Evolutionary conservation across 92 coral and sea anemone genomes (phyloP).

Genomic region (Chrysogorgia sp.): DNA sequence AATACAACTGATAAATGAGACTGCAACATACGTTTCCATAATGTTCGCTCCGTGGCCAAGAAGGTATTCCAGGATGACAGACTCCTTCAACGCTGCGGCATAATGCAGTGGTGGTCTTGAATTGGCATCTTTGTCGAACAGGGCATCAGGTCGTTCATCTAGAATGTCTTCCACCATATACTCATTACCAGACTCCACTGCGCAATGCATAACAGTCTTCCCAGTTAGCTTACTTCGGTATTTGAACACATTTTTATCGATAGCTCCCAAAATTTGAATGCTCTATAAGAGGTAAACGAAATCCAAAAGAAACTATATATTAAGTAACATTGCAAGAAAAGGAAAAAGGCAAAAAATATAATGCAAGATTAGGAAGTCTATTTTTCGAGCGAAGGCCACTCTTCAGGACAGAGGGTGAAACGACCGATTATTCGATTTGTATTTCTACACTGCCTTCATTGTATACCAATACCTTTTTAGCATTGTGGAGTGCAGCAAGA

Average conservation of each 20-base stretch:
- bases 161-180: slow-evolving; percentile 25
- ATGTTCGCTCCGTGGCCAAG: slow-evolving; percentile 4
- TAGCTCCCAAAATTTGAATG: neutral
- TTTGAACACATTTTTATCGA: slow-evolving; percentile 1
- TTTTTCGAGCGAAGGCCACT: too few relatives aligned
- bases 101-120: slow-evolving; percentile 22
- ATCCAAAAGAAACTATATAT: neutral
- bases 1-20: neutral
- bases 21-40: slow-evolving; percentile 22
- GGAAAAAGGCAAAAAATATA: too few relatives aligned
- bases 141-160: slow-evolving; percentile 6
- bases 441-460: neutral
- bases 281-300: slow-evolving; percentile 1
- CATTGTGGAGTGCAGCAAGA: slow-evolving; percentile 13
- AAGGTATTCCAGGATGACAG: neutral
- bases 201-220: slow-evolving; percentile 17
- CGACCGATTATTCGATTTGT: too few relatives aligned
- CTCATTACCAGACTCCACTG: slow-evolving; percentile 1
- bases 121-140: neutral
- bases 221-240: slow-evolving; percentile 13
- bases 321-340: neutral
- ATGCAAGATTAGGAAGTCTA: too few relatives aligned
- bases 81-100: neutral
- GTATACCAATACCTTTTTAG: neutral
- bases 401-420: too few relatives aligned